Evolutionary conservation across 2,888 invertebrate genomes (phyloP), one percentile per base, ranked within the genome.

Genomic region (Philopedon plagiatum): DNA sequence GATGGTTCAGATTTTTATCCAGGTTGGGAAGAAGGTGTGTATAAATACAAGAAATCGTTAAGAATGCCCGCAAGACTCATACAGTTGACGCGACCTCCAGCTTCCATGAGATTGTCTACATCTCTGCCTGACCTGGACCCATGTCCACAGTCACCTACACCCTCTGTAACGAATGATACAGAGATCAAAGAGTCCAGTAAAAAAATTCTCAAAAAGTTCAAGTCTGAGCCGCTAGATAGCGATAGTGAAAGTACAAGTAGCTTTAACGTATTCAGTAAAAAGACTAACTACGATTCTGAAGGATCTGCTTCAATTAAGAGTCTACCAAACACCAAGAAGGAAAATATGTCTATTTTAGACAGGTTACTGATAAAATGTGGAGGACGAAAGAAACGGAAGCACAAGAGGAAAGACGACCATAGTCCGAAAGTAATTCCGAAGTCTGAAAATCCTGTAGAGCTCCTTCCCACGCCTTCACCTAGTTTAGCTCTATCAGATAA

Each of bases 21-120:
- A 0, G 93, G 93, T 0, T 94, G 94, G 94, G 93, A 94, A 85
- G 92, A 94, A 81, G 94, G 94, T 80, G 89, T 95, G 15, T 94
- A 93, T 80, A 91, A 90, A 78, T 95, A 92, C 81, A 95, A 95
- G 83, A 89, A 93, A 77, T 93, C 94, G 0, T 85, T 95, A 15
- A 90, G 95, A 78, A 93, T 95, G 90, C 95, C 95, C 1, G 89
- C 92, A 34, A 90, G 92, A 78, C 87, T 95, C 60, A 95, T 95
- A 77, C 93, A 92, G 39, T 92, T 95, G 66, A 92, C 93, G 32
- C 89, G 92, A 76, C 92, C 93, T 0, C 91, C 91, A 23, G 90
- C 91, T 51, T 89, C 90, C 80, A 89, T 91, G 65, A 86, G 92
- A 75, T 87, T 93, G 11, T 93, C 94, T 0, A 91, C 92, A 1